A percentile compares a stretch with the other conserved stretches of the same genome.
Evolutionary conservation across 2,888 invertebrate genomes (phyloP).

Genomic region (Caenorhabditis sp.): DNA sequence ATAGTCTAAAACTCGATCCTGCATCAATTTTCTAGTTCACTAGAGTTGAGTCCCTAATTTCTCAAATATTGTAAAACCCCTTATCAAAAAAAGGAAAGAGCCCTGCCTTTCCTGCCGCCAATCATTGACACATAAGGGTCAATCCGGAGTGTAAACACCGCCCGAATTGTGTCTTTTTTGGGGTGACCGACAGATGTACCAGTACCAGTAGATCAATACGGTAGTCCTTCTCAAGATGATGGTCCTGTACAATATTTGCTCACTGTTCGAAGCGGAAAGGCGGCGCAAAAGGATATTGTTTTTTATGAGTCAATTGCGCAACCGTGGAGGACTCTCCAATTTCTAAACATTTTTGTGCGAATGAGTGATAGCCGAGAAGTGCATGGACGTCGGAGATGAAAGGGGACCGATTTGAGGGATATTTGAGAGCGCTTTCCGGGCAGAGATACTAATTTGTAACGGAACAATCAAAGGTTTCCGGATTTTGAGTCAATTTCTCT

Average conservation of each 20-base stretch:
- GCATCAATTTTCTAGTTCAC: too few relatives aligned
- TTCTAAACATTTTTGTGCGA: too few relatives aligned
- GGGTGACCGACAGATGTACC: slow-evolving; percentile 46
- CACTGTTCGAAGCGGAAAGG: slow-evolving; percentile 26
- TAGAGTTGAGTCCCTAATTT: neutral
- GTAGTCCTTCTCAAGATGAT: slow-evolving; percentile 2
- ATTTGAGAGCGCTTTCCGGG: too few relatives aligned
- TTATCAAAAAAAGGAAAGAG: slow-evolving; percentile 3
- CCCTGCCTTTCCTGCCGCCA: slow-evolving; percentile 8
- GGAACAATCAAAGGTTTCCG: too few relatives aligned
- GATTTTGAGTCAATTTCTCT: too few relatives aligned
- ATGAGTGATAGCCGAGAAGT: too few relatives aligned
- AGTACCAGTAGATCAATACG: slow-evolving; percentile 14
- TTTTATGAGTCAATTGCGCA: slow-evolving; percentile 30
- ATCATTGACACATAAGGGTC: slow-evolving; percentile 53
- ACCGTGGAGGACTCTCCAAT: slow-evolving; percentile 1
- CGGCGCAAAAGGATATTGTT: slow-evolving; percentile 28
- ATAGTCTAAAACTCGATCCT: too few relatives aligned
- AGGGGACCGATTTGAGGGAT: neutral
- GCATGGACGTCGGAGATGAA: too few relatives aligned
- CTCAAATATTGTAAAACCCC: slow-evolving; percentile 10
- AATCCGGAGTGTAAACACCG: slow-evolving; percentile 56
- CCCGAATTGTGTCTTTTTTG: slow-evolving; percentile 22
- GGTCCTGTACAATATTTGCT: slow-evolving; percentile 37
- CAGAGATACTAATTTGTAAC: too few relatives aligned